Base-by-base conservation (phyloP, 2,797 vertebrate genomes). In the Hyperoplus immaculatus region DNA sequence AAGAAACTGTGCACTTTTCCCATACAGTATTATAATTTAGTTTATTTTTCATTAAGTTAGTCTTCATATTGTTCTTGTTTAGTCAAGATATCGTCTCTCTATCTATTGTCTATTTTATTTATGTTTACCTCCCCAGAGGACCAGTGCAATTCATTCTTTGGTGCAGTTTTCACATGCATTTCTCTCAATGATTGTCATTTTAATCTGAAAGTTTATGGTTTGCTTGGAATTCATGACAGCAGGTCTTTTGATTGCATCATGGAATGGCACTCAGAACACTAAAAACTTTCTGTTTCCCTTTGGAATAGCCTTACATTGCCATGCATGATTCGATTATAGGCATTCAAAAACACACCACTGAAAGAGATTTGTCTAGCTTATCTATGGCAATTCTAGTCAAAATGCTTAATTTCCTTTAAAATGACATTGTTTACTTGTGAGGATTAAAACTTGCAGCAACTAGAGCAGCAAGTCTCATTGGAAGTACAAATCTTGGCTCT, bases 1-100 rank as follows among this genome's bases (percentile, higher is more conserved):
- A 88, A 90, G 62, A 86, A 95, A 95, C 94, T 94, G 83, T 95
- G 96, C 96, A 97, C 97, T 96, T 97, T 96, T 96, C 94, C 93
- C 93, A 95, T 87, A 87, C 89, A 93, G 95, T 96, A 95, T 96
- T 96, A 88, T 83, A 47, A 80, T 87, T 93, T 77, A 72, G 72
- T 83, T 77, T 66, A 61, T 90, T 88, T 90, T 92, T 77, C 42
- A 74, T 63, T 81, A 49, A 73, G 60, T 82, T 59, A 73, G 68
- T 81, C 88, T 91, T 80, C 78, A 69, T 55, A 71, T 88, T 80
- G 80, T 87, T 71, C 72, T 87, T 80, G 85, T 92, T 80, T 58
- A 66, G 81, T 88, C 69, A 66, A 78, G 58, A 87, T 85, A 54
- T 62, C 79, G 62, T 82, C 50, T 61, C 16, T 84, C 71, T 77